Conservation (phyloP, 2,888 invertebrate genomes). For the Lydus trimaculatus region DNA sequence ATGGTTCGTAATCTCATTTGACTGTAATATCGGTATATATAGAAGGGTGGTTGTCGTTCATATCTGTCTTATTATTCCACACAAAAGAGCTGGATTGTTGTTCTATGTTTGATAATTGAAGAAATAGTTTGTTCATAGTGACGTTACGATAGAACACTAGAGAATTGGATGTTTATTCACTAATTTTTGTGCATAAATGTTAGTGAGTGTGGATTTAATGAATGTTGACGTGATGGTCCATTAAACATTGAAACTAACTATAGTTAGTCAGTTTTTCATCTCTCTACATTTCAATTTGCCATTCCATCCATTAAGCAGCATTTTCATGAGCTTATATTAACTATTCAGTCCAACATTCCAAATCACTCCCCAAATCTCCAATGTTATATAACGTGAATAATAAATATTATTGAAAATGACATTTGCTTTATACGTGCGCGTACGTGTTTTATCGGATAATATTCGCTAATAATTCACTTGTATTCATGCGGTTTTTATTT, state of each 20-base stretch:
- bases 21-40: conserved; percentile 25
- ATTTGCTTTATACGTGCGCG: conserved; percentile 13
- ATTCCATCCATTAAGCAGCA: conserved; percentile 9
- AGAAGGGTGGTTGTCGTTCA: conserved; percentile 2
- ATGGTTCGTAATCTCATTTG: conserved; percentile 32
- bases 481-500: neutral
- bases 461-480: conserved; percentile 1
- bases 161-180: neutral
- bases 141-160: too few species aligned
- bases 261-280: conserved; percentile 2
- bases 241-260: neutral
- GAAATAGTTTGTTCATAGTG: too few species aligned
- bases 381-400: conserved; percentile 23
- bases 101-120: too few species aligned
- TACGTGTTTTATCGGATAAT: neutral
- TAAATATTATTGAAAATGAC: conserved; percentile 21
- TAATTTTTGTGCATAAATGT: neutral
- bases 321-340: conserved; percentile 14
- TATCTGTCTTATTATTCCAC: conserved; percentile 18
- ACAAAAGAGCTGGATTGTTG: conserved; percentile 1
- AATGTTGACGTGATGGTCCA: neutral
- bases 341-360: conserved; percentile 14
- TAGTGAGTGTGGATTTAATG: neutral
- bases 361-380: conserved; percentile 22
- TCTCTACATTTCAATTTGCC: conserved; percentile 1